A percentile compares a stretch with the other conserved stretches of the same genome.
Evolutionary conservation across 2,113 vertebrate species (phyloP).

Genomic region (Pogonocichla stellata): DNA sequence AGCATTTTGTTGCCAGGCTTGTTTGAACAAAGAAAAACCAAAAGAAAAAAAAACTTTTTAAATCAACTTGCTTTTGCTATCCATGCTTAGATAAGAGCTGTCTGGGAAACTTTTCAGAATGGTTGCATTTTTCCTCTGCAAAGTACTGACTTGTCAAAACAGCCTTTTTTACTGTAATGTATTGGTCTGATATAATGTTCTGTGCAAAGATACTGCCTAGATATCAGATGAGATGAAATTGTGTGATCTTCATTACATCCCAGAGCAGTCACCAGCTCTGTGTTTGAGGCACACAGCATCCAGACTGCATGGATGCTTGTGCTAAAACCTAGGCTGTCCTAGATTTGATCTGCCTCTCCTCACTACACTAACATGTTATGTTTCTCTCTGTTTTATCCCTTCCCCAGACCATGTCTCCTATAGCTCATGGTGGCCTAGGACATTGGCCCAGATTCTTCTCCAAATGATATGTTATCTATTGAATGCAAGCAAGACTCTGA

Average conservation of each 20-base stretch:
- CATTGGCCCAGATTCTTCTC: neutral
- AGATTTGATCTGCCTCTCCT: neutral
- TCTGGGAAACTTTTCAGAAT: neutral
- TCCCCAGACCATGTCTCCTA: neutral
- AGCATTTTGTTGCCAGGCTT: neutral
- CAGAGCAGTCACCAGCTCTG: neutral
- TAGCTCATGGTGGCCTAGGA: neutral
- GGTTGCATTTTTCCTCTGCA: neutral
- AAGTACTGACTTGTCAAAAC: neutral
- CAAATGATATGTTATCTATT: neutral
- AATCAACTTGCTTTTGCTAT: neutral
- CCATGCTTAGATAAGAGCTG: neutral
- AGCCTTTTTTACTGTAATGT: neutral
- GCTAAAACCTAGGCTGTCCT: neutral
- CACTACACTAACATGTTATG: neutral
- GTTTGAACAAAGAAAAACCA: neutral
- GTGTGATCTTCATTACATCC: neutral
- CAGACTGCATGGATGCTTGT: neutral
- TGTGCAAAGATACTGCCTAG: neutral
- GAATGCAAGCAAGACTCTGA: neutral
- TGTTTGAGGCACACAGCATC: fast-evolving
- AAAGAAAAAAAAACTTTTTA: neutral
- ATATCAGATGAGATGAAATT: neutral
- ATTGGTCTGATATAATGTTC: neutral
- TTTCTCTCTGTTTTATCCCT: neutral